Base-by-base conservation (phyloP, 2,113 vertebrate genomes). In the Sturnira hondurensis region DNA sequence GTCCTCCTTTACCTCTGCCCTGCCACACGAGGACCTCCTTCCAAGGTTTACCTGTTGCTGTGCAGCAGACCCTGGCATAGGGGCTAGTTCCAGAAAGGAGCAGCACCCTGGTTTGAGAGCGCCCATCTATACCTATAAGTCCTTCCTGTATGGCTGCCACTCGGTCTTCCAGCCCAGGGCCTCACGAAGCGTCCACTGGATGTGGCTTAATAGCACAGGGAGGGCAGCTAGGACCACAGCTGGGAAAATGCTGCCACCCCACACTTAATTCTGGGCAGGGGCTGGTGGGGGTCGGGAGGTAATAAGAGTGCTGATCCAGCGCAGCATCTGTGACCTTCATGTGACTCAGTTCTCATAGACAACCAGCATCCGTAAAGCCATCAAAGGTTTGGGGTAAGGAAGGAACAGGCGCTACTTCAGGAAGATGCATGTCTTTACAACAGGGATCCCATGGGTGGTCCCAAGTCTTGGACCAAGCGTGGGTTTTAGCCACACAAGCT, bases 181-280 rank as follows among this genome's bases (percentile, higher is more conserved):
- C 45, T 80, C 70, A 56, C 17, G 88, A 7, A 43, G 67, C 33
- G 54, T 61, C n/a, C 63, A 87, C 76, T 28, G 78, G 52, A 38
- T 52, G 61, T 22, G 54, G 26, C 43, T 86, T 24, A n/a, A 63
- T 28, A 38, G 70, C 41, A 41, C 5, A 31, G 45, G 67, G 74
- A 33, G 9, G 83, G 50, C 24, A 73, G 47, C 43, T n/a, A 54
- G 93, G 82, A 70, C 88, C 77, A 93, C 41, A 76, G 82, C 47
- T 47, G 61, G 31, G 8, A 54, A 56, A 31, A 68, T 2, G 63
- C 36, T 58, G 91, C 82, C 38, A 68, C 85, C 94, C 93, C 86
- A 95, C 94, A 91, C 94, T 97, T 94, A 26, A 33, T 78, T 89
- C 67, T 52, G 73, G 20, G 20, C 0, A 9, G 16, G 17, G 38